Conservation (phyloP, 2,797 vertebrate species). For the Enteromius afrohamiltoni region DNA sequence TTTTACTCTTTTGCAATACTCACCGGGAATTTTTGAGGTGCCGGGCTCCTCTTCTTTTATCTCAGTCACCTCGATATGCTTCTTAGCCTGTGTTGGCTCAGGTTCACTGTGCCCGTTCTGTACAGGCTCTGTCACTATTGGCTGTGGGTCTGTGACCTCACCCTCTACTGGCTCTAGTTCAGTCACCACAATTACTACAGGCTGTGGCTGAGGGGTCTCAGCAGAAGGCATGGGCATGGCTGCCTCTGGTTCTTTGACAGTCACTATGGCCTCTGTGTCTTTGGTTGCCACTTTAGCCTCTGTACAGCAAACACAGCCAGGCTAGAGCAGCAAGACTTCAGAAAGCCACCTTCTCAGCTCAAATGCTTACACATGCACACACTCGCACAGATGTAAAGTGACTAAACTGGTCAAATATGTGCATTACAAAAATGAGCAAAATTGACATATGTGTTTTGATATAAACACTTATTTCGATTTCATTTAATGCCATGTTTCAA, state of each 20-base stretch:
- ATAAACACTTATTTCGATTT: background rate
- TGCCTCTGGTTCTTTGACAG: slow-evolving; percentile 42
- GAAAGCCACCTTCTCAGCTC: slow-evolving; percentile 63
- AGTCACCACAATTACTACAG: slow-evolving; percentile 73
- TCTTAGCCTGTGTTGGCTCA: slow-evolving; percentile 68
- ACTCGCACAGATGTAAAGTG: slow-evolving; percentile 63
- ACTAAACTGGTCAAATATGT: slow-evolving; percentile 61
- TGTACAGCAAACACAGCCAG: slow-evolving; percentile 79
- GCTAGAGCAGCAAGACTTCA: slow-evolving; percentile 78
- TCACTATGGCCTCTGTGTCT: slow-evolving; percentile 58
- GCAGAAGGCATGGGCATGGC: slow-evolving; percentile 65
- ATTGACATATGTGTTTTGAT: background rate
- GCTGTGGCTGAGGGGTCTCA: slow-evolving; percentile 68
- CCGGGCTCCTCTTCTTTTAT: slow-evolving; percentile 71
- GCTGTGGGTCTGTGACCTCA: slow-evolving; percentile 69
- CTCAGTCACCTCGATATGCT: slow-evolving; percentile 64
- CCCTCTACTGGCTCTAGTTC: slow-evolving; percentile 70
- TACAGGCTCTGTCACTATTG: slow-evolving; percentile 66
- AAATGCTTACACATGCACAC: slow-evolving; percentile 50
- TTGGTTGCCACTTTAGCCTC: slow-evolving; percentile 65
- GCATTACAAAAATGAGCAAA: background rate
- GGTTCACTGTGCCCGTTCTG: slow-evolving; percentile 63
- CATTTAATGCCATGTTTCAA: background rate
- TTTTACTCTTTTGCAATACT: slow-evolving; percentile 70
- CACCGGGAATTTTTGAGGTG: slow-evolving; percentile 71